Percentiles rank a stretch among this genome's conserved stretches.
Evolutionary conservation across 2,888 invertebrate species (phyloP).

Genomic region (Zaprionus obscuricornis): DNA sequence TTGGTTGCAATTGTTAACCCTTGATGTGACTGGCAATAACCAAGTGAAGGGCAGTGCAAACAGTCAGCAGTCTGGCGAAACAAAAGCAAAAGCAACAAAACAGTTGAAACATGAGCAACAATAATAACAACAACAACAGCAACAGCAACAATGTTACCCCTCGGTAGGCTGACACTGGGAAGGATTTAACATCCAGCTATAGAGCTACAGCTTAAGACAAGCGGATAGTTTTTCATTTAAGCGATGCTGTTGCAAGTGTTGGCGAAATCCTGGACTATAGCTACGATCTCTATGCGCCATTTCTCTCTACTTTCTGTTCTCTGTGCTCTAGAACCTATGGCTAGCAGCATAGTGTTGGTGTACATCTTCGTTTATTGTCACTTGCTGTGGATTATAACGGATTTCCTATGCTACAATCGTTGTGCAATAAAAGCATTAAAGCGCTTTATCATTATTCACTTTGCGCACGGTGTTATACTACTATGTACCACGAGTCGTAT

Average conservation of each 20-base stretch:
- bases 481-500: conserved; percentile 56
- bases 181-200: conserved; percentile 42
- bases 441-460: conserved; percentile 80
- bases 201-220: conserved; percentile 40
- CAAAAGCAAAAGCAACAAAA: conserved; percentile 23
- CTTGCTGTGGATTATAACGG: conserved; percentile 79
- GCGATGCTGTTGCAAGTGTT: background rate
- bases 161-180: conserved; percentile 45
- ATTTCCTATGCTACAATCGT: conserved; percentile 74
- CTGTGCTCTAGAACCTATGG: background rate
- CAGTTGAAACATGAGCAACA: conserved; percentile 9
- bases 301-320: background rate
- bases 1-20: conserved; percentile 29
- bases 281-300: conserved; percentile 3
- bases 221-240: conserved; percentile 67
- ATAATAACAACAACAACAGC: background rate
- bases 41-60: conserved; percentile 6
- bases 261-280: background rate
- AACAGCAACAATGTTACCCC: conserved; percentile 1
- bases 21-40: no score
- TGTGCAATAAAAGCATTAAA: conserved; percentile 79
- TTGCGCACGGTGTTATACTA: conserved; percentile 67
- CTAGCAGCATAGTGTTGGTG: conserved; percentile 13
- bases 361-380: conserved; percentile 73
- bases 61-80: conserved; percentile 28